Conservation (phyloP, 2,113 vertebrate genomes). For the Ellobius talpinus region DNA sequence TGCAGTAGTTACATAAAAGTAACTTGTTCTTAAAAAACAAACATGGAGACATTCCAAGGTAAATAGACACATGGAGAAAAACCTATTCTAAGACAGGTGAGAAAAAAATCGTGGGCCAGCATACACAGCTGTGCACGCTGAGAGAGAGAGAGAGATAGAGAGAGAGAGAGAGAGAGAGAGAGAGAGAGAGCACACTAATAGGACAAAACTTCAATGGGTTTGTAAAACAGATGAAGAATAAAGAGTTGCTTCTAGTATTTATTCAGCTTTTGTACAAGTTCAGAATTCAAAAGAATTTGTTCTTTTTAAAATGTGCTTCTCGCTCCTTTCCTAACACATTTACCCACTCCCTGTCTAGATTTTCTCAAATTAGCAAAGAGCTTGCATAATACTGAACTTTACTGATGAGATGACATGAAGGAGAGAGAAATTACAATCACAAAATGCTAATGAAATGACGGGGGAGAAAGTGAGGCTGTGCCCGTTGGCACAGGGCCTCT, state of each 20-base stretch:
- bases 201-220: background rate
- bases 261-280: constrained; percentile 15
- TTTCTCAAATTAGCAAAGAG: background rate
- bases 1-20: constrained; percentile 9
- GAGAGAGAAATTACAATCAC: background rate
- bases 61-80: background rate
- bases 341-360: background rate
- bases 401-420: background rate
- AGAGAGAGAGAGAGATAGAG: no score
- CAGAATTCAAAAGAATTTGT: constrained; percentile 16
- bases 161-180: no score
- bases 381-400: background rate
- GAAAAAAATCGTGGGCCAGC: background rate
- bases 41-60: background rate
- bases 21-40: background rate
- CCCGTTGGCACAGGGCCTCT: background rate
- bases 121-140: background rate
- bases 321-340: background rate
- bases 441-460: background rate
- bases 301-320: constrained; percentile 17
- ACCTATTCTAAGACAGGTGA: background rate
- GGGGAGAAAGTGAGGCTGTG: background rate
- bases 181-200: background rate
- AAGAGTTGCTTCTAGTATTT: background rate
- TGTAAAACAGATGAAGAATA: background rate